phyloP scores from a whole-genome alignment of 2,888 invertebrate genomes.

The Lasioglossum calceatum region DNA sequence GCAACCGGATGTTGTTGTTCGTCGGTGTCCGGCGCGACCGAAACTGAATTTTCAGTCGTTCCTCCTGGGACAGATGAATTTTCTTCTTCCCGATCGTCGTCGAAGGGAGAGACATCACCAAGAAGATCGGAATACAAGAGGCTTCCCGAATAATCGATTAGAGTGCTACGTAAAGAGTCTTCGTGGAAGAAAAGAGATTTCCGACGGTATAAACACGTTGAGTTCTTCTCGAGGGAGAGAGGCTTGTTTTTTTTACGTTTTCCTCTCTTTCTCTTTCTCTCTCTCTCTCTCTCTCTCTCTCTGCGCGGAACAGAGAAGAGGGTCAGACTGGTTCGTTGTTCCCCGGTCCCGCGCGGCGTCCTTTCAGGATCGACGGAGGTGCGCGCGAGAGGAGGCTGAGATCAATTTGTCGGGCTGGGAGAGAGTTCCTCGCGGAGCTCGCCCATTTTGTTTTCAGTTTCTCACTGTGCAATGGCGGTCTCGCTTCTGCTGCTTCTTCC shows the following conservation, averaged over 20 bases:
- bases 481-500: slow-evolving; percentile 11
- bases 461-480: slow-evolving; percentile 38
- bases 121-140: slow-evolving; percentile 53
- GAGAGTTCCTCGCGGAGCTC: slow-evolving; percentile 58
- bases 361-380: slow-evolving; percentile 48
- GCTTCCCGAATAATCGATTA: slow-evolving; percentile 34
- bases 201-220: slow-evolving; percentile 53
- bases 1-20: slow-evolving; percentile 15
- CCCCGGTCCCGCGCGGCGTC: slow-evolving; percentile 59
- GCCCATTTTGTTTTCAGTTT: slow-evolving; percentile 32
- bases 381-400: slow-evolving; percentile 68
- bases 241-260: slow-evolving; percentile 33
- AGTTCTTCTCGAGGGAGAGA: slow-evolving; percentile 49
- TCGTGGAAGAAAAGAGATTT: slow-evolving; percentile 67
- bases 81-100: slow-evolving; percentile 18
- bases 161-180: slow-evolving; percentile 51
- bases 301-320: slow-evolving; percentile 55
- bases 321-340: slow-evolving; percentile 71
- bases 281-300: slow-evolving; percentile 15
- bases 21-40: slow-evolving; percentile 23
- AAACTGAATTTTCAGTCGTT: background rate
- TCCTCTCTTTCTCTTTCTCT: background rate
- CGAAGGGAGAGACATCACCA: slow-evolving; percentile 25
- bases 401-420: slow-evolving; percentile 69
- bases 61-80: background rate